Conservation (phyloP, 2,797 vertebrate genomes). For the Lepus townsendii region DNA sequence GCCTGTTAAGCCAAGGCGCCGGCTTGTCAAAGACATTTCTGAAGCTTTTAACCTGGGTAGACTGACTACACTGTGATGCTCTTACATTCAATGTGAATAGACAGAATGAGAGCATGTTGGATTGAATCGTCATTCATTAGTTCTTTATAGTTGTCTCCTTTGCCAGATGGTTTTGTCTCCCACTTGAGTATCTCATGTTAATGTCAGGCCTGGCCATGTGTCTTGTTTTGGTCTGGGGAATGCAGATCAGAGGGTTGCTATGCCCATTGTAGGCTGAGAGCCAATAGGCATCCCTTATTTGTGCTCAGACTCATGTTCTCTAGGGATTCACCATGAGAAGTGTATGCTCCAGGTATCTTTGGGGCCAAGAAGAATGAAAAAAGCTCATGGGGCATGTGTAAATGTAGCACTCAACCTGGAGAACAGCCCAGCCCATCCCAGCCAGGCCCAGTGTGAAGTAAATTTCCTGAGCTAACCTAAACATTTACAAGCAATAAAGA, state of each 20-base stretch:
- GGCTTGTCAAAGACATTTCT: not conserved
- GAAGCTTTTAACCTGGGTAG: not conserved
- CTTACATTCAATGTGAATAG: not conserved
- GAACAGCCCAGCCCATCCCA: not conserved
- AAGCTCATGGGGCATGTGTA: not conserved
- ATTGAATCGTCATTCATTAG: not conserved
- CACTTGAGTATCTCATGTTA: not conserved
- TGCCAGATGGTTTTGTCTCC: not conserved
- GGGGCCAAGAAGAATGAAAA: not conserved
- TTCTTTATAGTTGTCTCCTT: not conserved
- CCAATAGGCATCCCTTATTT: not conserved
- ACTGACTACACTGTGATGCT: not conserved
- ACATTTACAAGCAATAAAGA: not conserved
- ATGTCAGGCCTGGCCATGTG: not conserved
- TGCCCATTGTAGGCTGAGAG: not conserved
- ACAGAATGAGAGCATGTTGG: not conserved
- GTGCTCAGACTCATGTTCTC: not conserved
- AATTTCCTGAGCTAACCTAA: not conserved
- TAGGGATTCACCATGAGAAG: not conserved
- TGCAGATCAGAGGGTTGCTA: not conserved
- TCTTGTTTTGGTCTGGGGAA: not conserved
- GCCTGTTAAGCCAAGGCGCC: too few species aligned
- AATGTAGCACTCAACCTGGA: not conserved
- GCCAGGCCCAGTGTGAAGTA: not conserved
- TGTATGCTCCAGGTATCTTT: not conserved